Evolutionary conservation across 2,888 invertebrate species (phyloP).

Genomic region (Adineta ricciae): DNA sequence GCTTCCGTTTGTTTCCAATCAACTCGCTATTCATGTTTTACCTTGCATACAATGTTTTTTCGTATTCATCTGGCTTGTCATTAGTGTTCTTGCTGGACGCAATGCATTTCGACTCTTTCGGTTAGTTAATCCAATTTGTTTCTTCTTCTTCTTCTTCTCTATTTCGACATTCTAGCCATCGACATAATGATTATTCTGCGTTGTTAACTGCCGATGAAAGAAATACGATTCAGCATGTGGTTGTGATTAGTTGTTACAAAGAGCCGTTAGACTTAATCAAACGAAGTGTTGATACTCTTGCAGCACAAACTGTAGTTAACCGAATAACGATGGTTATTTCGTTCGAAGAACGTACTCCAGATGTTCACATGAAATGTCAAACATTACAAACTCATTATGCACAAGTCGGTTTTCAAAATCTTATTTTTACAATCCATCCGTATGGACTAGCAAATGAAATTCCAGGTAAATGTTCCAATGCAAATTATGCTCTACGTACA

Average conservation of each 20-base stretch:
- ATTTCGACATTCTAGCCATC: not conserved
- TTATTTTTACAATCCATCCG: not conserved
- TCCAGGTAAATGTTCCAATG: conserved; percentile 4
- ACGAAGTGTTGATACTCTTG: not conserved
- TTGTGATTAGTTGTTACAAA: not conserved
- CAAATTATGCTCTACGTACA: not conserved
- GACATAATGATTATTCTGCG: not conserved
- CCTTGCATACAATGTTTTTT: not conserved
- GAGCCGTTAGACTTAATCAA: not conserved
- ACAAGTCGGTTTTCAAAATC: not conserved
- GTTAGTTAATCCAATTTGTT: not conserved
- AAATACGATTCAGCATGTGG: not conserved
- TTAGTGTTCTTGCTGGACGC: not conserved
- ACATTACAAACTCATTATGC: not conserved
- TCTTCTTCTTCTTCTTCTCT: not conserved
- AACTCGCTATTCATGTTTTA: not conserved
- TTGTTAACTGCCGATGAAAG: not conserved
- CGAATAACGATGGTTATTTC: not conserved
- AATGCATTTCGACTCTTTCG: not conserved
- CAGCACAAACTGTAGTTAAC: not conserved
- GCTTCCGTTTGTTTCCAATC: not conserved
- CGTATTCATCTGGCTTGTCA: not conserved
- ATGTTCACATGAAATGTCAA: not conserved
- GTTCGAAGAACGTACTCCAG: not conserved
- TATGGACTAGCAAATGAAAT: not conserved